phyloP scores from a whole-genome alignment of 2,113 vertebrate genomes.

The Anolis sagrei region DNA sequence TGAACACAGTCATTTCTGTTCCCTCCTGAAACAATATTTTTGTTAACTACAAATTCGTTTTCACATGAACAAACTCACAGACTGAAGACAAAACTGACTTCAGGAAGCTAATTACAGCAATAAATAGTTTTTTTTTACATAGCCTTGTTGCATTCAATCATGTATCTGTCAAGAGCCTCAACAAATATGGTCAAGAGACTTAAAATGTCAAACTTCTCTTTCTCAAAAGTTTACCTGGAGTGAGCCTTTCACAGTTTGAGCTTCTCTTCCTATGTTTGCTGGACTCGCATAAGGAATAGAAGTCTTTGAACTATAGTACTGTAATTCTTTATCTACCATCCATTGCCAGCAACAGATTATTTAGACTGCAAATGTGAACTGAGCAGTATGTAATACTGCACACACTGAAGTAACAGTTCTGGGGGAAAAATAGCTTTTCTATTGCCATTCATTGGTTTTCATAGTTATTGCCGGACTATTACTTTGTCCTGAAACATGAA shows the following conservation, averaged over 20 bases:
- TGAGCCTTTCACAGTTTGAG: slow-evolving; percentile 29
- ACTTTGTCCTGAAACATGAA: neutral
- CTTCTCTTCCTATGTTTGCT: slow-evolving; percentile 60
- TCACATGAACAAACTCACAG: slow-evolving; percentile 81
- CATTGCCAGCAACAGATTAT: slow-evolving; percentile 67
- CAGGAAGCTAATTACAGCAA: slow-evolving; percentile 84
- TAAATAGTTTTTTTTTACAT: slow-evolving; percentile 83
- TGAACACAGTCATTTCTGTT: slow-evolving; percentile 80
- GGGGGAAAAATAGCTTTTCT: slow-evolving; percentile 16
- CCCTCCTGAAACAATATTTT: slow-evolving; percentile 79
- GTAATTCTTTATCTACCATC: slow-evolving; percentile 43
- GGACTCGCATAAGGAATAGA: slow-evolving; percentile 20
- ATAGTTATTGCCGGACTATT: neutral
- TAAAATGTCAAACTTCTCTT: too few species aligned
- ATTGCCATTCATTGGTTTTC: slow-evolving; percentile 41
- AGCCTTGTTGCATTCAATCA: slow-evolving; percentile 64
- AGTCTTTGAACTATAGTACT: neutral
- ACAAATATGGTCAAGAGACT: neutral
- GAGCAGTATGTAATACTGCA: slow-evolving; percentile 18
- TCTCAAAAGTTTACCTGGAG: neutral
- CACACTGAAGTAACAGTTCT: neutral
- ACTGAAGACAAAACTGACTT: slow-evolving; percentile 78
- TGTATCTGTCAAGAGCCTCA: neutral
- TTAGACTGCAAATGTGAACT: slow-evolving; percentile 32
- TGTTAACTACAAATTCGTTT: slow-evolving; percentile 76